phyloP scores from a whole-genome alignment of 2,888 invertebrate genomes.

The Drosophila rellima region DNA sequence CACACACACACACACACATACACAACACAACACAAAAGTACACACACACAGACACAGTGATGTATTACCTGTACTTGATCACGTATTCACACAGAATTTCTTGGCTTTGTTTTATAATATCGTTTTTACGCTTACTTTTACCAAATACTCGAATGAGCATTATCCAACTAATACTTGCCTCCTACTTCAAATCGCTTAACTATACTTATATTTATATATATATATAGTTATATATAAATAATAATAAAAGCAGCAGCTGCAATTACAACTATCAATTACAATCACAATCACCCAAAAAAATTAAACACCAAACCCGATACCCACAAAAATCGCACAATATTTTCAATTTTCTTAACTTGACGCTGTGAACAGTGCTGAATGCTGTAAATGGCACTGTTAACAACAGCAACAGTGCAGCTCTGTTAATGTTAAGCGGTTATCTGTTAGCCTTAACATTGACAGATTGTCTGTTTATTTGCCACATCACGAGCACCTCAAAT shows the following conservation, averaged over 20 bases:
- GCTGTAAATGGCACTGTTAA: constrained; percentile 40
- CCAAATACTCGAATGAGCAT: constrained; percentile 71
- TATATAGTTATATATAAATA: constrained; percentile 54
- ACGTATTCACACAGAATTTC: constrained; percentile 36
- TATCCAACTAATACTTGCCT: constrained; percentile 61
- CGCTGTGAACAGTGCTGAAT: constrained; percentile 24
- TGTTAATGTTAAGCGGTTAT: constrained; percentile 17
- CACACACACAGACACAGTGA: constrained; percentile 19
- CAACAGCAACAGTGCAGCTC: constrained; percentile 20
- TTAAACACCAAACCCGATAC: constrained; percentile 3
- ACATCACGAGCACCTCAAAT: constrained; percentile 50
- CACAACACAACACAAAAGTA: too few relatives aligned
- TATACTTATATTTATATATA: constrained; percentile 62
- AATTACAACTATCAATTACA: constrained; percentile 27
- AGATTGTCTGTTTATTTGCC: constrained; percentile 38
- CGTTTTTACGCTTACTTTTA: constrained; percentile 60
- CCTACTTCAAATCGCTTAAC: constrained; percentile 72
- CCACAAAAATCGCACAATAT: constrained; percentile 21
- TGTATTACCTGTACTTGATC: constrained; percentile 27
- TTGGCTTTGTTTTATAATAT: constrained; percentile 57
- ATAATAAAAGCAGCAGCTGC: constrained; percentile 38
- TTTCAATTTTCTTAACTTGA: constrained; percentile 27
- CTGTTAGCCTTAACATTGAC: constrained; percentile 26
- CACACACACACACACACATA: constrained; percentile 10
- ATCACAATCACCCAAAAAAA: constrained; percentile 37